These are phyloP conservation scores for Lithophane semibrunnea DNA, from an alignment of 2,888 invertebrate species.

Conservation along the genomic window DNA sequence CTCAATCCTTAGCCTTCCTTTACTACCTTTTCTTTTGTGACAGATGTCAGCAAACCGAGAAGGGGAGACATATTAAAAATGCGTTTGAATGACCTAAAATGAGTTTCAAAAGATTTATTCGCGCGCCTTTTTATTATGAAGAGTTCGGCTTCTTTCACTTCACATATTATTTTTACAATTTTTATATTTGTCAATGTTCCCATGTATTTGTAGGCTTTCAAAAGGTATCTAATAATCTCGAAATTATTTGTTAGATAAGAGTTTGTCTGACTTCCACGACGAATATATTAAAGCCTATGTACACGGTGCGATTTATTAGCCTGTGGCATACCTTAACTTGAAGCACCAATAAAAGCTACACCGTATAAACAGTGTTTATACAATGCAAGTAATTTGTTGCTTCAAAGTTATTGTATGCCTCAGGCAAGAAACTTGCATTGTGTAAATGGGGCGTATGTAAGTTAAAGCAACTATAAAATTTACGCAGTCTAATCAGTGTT, in stretches of 20 bases:
- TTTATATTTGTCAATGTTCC: slow-evolving; percentile 27
- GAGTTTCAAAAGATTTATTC: slow-evolving; percentile 66
- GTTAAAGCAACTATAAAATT: background rate
- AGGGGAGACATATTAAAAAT: slow-evolving; percentile 82
- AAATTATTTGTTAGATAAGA: slow-evolving; percentile 10
- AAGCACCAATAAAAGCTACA: no score
- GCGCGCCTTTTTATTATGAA: slow-evolving; percentile 56
- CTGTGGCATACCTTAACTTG: background rate
- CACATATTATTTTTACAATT: slow-evolving; percentile 58
- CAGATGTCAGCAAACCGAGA: slow-evolving; percentile 79
- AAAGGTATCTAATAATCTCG: slow-evolving; percentile 4
- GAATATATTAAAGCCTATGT: background rate
- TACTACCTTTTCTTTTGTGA: slow-evolving; percentile 79
- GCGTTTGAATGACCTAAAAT: slow-evolving; percentile 79
- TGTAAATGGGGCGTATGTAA: background rate
- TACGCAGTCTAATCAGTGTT: background rate
- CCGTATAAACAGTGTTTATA: no score
- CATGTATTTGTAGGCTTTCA: background rate
- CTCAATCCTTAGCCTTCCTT: slow-evolving; percentile 66
- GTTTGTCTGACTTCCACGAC: background rate
- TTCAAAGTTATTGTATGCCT: background rate
- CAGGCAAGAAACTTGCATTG: background rate
- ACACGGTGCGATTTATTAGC: background rate
- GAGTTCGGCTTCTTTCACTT: slow-evolving; percentile 51
- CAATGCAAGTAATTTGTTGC: background rate